Conservation (phyloP, 2,797 vertebrate species). For the Lagocephalus sceleratus region DNA sequence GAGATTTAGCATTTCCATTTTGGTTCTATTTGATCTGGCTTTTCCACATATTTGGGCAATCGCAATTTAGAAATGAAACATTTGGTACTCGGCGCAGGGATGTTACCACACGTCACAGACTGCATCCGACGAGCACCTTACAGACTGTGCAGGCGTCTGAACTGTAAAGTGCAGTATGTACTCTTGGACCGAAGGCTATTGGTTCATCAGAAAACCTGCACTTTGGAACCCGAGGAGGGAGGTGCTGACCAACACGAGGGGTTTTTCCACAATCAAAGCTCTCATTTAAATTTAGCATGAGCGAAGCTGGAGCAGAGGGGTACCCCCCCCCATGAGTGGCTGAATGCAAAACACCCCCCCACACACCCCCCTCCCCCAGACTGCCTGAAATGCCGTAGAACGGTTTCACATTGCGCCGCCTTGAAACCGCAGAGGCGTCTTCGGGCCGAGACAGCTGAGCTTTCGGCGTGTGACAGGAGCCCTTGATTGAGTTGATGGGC, state of each 20-base stretch:
- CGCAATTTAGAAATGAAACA: neutral
- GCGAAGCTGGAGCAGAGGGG: neutral
- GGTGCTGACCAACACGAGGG: slow-evolving; percentile 32
- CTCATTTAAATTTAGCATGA: slow-evolving; percentile 50
- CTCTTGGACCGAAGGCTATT: slow-evolving; percentile 1
- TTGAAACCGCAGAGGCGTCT: slow-evolving; percentile 27
- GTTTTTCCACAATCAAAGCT: slow-evolving; percentile 28
- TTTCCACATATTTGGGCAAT: neutral
- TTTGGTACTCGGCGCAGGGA: too few species aligned
- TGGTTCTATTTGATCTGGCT: neutral
- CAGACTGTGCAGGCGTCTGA: neutral
- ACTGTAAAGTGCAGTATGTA: slow-evolving; percentile 9
- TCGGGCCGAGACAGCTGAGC: slow-evolving; percentile 41
- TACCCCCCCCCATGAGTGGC: slow-evolving; percentile 45
- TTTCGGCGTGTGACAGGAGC: slow-evolving; percentile 30
- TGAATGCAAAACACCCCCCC: neutral
- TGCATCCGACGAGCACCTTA: neutral
- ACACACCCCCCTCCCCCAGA: too few species aligned
- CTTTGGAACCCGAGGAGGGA: slow-evolving; percentile 20
- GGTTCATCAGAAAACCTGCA: slow-evolving; percentile 12
- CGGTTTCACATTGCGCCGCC: slow-evolving; percentile 46
- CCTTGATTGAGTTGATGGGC: slow-evolving; percentile 46
- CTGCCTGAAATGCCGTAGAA: slow-evolving; percentile 53
- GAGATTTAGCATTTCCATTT: neutral
- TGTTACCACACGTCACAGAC: neutral